These are phyloP conservation scores for Microchrysa polita DNA, from an alignment of 2,888 invertebrate genomes.

Conservation along the genomic window DNA sequence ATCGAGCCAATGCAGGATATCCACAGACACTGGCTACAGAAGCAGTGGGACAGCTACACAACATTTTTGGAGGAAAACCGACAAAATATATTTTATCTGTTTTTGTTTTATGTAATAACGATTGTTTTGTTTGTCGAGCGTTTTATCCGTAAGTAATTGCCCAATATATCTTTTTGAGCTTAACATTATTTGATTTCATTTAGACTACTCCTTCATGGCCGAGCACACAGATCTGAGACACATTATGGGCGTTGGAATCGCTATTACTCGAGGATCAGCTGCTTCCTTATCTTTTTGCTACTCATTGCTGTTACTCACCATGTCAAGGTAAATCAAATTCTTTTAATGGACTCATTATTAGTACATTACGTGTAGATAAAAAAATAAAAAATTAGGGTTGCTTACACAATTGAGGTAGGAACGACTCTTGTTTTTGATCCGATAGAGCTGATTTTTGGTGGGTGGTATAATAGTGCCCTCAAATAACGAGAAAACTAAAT, in stretches of 20 bases:
- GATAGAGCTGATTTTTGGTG: too few relatives aligned
- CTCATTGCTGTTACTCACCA: slow-evolving; percentile 87
- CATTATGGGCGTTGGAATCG: slow-evolving; percentile 97
- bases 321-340: slow-evolving; percentile 71
- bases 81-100: slow-evolving; percentile 94
- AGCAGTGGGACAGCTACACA: slow-evolving; percentile 86
- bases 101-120: slow-evolving; percentile 94
- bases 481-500: too few relatives aligned
- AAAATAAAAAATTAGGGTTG: too few relatives aligned
- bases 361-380: too few relatives aligned
- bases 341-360: too few relatives aligned
- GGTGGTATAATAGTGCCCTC: too few relatives aligned
- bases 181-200: slow-evolving; percentile 47
- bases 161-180: not conserved
- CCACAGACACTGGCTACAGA: slow-evolving; percentile 74
- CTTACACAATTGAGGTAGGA: too few relatives aligned
- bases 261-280: slow-evolving; percentile 93
- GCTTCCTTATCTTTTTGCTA: slow-evolving; percentile 95
- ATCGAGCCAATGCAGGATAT: slow-evolving; percentile 83
- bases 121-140: slow-evolving; percentile 93
- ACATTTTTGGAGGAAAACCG: slow-evolving; percentile 95
- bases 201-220: slow-evolving; percentile 95
- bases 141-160: slow-evolving; percentile 79
- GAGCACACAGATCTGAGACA: slow-evolving; percentile 94
- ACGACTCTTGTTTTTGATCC: too few relatives aligned